Evolutionary conservation across 2,113 vertebrate genomes (phyloP), one percentile per base, ranked within the genome.

Genomic region (Ploceus nigricollis): DNA sequence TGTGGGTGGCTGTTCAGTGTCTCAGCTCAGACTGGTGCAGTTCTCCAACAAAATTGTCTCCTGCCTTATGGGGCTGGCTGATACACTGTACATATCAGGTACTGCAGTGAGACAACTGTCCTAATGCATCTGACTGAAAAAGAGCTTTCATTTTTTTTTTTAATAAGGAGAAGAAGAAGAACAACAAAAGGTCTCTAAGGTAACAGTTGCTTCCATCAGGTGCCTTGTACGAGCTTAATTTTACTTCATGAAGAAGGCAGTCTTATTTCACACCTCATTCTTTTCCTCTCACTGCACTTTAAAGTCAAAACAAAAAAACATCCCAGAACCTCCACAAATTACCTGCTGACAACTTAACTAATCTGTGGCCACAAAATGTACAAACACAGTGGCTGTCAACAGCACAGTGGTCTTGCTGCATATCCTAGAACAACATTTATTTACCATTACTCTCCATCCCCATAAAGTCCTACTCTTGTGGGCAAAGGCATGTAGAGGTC

Each of bases 371-470:
- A 63, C 51, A 77, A 68, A 92, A 66, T 16, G 54, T 0, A 75
- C 45, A 82, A 68, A 61, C 35, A 25, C 9, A 72, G 15, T 15
- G 23, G 23, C 37, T 77, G 54, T 33, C 10, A 27, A 14, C 21
- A 45, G 37, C 89, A 66, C 65, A 37, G n/a, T 28, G 27, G 6
- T 61, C 60, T 75, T 0, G 0, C 61, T 56, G 35, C n/a, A 15
- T 24, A 24, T 50, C 44, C 11, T 24, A n/a, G 25, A 78, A 39
- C 20, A 78, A 65, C 27, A 17, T 40, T 31, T 7, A 57, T 54
- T 80, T 42, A 30, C 51, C 23, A 4, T 56, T 76, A 10, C 25
- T 54, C 44, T 70, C 33, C 23, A 13, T 42, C 35, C 48, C 45
- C 69, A 58, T 7, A 2, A 44, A 64, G 14, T 39, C 64, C 68